phyloP scores from a whole-genome alignment of 2,888 invertebrate genomes.

The Scrobipalpa atriplicella region DNA sequence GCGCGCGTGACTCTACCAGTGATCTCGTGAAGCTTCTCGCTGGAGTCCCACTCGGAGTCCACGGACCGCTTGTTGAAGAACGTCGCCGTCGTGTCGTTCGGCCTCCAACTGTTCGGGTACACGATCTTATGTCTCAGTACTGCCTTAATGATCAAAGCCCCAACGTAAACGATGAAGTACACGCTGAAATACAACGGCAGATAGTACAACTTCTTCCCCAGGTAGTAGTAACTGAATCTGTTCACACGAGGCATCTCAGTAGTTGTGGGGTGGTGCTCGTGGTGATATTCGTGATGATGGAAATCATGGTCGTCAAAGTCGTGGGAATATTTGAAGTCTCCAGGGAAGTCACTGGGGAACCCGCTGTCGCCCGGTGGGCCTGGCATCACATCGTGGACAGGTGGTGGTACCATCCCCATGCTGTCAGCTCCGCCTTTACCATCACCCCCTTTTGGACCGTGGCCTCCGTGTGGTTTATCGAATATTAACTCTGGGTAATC shows the following conservation, averaged over 20 bases:
- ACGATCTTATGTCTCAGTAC: constrained; percentile 88
- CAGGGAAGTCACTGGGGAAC: constrained; percentile 74
- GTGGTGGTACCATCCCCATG: constrained; percentile 66
- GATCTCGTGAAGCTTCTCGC: constrained; percentile 75
- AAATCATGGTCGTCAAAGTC: constrained; percentile 68
- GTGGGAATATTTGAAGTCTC: constrained; percentile 67
- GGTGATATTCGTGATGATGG: constrained; percentile 56
- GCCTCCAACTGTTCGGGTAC: constrained; percentile 81
- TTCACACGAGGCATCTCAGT: constrained; percentile 83
- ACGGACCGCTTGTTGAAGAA: constrained; percentile 74
- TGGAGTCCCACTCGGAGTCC: constrained; percentile 72
- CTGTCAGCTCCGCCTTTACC: constrained; percentile 44
- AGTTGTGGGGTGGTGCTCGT: constrained; percentile 62
- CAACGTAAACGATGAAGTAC: constrained; percentile 87
- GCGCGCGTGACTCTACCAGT: constrained; percentile 74
- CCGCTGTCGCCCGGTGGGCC: constrained; percentile 64
- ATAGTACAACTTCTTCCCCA: constrained; percentile 89
- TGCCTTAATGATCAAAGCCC: constrained; percentile 87
- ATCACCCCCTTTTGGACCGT: constrained; percentile 33
- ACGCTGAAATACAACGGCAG: constrained; percentile 89
- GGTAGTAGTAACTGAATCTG: constrained; percentile 88
- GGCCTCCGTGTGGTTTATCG: constrained; percentile 56
- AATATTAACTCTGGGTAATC: constrained; percentile 68
- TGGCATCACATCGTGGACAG: constrained; percentile 46
- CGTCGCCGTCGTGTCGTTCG: constrained; percentile 63